These are phyloP conservation scores for Brachionus paranguensis DNA, from an alignment of 1,140 invertebrate genomes.

Conservation along the genomic window DNA sequence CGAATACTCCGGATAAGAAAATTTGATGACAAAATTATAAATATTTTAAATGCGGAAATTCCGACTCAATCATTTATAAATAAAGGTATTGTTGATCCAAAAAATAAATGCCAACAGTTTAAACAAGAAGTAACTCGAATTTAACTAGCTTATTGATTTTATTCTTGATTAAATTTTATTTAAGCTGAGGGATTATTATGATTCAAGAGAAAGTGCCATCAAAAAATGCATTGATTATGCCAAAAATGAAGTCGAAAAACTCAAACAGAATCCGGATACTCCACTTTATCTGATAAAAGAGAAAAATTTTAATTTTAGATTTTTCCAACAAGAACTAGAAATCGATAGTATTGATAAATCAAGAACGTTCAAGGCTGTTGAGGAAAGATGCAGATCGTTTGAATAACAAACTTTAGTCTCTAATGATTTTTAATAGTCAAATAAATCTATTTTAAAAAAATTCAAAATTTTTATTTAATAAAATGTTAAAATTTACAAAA, in stretches of 20 bases:
- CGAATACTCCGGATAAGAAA: slow-evolving; percentile 7
- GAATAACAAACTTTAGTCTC: background rate
- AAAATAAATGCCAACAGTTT: slow-evolving; percentile 34
- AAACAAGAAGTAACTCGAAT: slow-evolving; percentile 19
- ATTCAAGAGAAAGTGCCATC: slow-evolving; percentile 17
- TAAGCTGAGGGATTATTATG: slow-evolving; percentile 33
- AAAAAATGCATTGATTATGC: slow-evolving; percentile 27
- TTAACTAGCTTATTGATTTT: background rate
- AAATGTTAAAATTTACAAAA: background rate
- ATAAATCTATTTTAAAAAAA: background rate
- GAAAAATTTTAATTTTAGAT: slow-evolving; percentile 18
- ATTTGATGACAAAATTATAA: slow-evolving; percentile 38
- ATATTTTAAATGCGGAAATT: slow-evolving; percentile 27
- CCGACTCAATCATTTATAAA: slow-evolving; percentile 7
- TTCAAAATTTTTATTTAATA: background rate
- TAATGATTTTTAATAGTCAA: background rate
- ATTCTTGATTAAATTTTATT: background rate
- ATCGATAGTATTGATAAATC: background rate
- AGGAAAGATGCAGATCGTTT: background rate
- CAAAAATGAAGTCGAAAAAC: slow-evolving; percentile 32
- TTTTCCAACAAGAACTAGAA: slow-evolving; percentile 25
- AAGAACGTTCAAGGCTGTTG: slow-evolving; percentile 5
- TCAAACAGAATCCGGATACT: background rate
- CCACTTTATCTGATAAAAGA: slow-evolving; percentile 7
- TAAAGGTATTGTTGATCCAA: slow-evolving; percentile 17